A percentile compares a stretch with the other conserved stretches of the same genome.
Conservation (phyloP, 2,113 vertebrate species). For the Sorex fumeus region DNA sequence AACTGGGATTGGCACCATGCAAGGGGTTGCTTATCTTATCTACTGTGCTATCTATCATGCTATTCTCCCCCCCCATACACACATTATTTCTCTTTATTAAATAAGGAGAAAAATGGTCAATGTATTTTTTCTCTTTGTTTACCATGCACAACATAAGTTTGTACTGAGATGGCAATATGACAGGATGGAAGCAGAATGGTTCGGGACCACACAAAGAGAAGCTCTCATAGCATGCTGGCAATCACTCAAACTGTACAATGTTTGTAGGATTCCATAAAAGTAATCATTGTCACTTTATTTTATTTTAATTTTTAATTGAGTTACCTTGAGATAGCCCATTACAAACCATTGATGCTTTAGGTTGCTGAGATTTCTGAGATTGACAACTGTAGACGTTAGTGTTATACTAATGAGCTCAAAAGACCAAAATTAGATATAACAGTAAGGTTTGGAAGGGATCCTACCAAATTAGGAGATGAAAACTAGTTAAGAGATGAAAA, state of each 20-base stretch:
- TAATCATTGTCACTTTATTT: neutral
- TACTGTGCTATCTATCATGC: neutral
- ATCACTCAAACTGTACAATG: neutral
- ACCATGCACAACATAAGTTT: neutral
- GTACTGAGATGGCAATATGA: neutral
- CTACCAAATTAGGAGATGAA: neutral
- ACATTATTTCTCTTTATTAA: neutral
- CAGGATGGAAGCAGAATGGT: neutral
- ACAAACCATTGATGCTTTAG: neutral
- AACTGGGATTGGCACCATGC: too few species aligned
- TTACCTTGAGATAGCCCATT: neutral
- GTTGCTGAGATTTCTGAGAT: neutral
- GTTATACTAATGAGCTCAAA: neutral
- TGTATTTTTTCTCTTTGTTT: neutral
- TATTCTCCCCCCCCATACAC: too few species aligned
- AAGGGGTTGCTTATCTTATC: neutral
- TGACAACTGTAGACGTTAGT: neutral
- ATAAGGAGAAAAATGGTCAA: neutral
- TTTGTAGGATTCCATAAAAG: neutral
- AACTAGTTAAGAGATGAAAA: slow-evolving; percentile 30
- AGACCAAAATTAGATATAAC: neutral
- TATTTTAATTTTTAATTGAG: neutral
- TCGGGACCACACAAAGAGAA: neutral
- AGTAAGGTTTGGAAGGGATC: neutral
- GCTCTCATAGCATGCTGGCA: neutral